A percentile compares a stretch with the other conserved stretches of the same genome.
Evolutionary conservation across 2,113 vertebrate species (phyloP).

Genomic region (Xerus inauris): DNA sequence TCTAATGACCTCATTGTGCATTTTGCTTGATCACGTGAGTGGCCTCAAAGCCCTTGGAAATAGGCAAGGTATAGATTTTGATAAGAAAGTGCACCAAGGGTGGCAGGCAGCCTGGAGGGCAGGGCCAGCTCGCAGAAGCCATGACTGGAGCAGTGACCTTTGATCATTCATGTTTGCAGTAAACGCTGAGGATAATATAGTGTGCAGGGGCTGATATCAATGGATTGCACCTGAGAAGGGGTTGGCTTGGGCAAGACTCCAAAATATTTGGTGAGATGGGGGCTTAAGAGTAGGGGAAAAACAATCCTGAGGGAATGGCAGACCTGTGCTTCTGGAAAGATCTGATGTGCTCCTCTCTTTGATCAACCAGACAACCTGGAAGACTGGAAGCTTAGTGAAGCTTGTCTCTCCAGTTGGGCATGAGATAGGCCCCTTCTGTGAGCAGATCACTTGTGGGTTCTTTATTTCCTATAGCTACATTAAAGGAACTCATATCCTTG

Average conservation of each 20-base stretch:
- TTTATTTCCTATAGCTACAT: background rate
- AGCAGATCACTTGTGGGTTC: background rate
- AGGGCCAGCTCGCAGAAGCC: background rate
- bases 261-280: background rate
- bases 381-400: background rate
- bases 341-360: background rate
- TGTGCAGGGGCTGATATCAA: background rate
- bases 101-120: background rate
- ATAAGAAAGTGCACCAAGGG: background rate
- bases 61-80: background rate
- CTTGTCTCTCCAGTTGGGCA: background rate
- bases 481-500: background rate
- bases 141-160: background rate
- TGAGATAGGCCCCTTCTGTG: background rate
- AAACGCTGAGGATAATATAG: background rate
- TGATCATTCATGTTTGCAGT: background rate
- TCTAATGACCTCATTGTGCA: background rate
- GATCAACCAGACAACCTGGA: background rate
- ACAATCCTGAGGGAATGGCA: background rate
- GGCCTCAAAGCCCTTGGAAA: constrained; percentile 7
- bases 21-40: background rate
- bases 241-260: background rate
- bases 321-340: background rate
- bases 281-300: background rate
- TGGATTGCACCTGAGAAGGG: background rate